Evolutionary conservation across 2,113 vertebrate genomes (phyloP).

Genomic region (Serilophus lunatus): DNA sequence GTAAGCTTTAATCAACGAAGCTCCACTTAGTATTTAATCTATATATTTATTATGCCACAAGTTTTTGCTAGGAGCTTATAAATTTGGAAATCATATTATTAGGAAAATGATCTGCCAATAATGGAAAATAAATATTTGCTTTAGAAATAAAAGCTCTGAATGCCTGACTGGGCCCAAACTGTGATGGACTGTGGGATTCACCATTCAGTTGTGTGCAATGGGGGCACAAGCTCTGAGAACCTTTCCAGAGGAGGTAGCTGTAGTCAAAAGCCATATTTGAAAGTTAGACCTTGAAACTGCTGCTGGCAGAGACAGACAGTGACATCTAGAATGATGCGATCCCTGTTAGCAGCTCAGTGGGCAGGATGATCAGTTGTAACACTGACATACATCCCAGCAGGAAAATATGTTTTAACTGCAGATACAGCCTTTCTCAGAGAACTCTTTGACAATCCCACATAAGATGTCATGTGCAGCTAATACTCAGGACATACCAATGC

Average conservation of each 20-base stretch:
- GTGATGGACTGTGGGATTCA: not conserved
- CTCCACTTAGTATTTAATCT: not conserved
- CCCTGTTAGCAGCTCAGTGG: not conserved
- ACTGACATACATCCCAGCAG: not conserved
- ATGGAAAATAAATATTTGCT: not conserved
- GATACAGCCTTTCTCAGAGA: not conserved
- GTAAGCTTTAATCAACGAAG: not conserved
- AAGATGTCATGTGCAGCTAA: not conserved
- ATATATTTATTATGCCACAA: not conserved
- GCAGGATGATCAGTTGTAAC: not conserved
- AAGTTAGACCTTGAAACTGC: not conserved
- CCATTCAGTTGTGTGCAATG: rapidly evolving
- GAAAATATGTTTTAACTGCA: not conserved
- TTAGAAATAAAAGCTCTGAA: not conserved
- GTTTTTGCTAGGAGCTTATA: not conserved
- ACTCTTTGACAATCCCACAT: not conserved
- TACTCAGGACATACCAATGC: not conserved
- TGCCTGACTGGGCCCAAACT: not conserved
- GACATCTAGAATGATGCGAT: not conserved
- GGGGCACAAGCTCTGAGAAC: not conserved
- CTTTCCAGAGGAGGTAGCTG: not conserved
- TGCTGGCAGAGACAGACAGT: not conserved
- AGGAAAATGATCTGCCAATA: not conserved
- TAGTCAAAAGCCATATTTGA: not conserved
- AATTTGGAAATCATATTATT: not conserved